These are phyloP conservation scores for Venustaconcha ellipsiformis DNA, from an alignment of 1,140 invertebrate species.

Conservation along the genomic window DNA sequence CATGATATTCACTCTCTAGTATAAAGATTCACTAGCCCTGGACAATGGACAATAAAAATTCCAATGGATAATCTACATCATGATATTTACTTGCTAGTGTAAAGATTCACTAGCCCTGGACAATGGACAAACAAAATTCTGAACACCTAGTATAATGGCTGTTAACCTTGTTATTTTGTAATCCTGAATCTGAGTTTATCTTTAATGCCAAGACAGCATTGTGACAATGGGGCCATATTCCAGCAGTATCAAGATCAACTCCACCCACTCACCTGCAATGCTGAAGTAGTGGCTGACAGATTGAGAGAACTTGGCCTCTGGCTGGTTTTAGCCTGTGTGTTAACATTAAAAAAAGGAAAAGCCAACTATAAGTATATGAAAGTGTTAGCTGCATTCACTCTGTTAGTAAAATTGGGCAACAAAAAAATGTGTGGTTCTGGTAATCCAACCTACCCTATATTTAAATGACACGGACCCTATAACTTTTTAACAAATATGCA, in stretches of 20 bases:
- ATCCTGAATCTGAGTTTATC: neutral
- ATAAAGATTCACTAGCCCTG: too few species aligned
- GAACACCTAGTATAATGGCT: neutral
- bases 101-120: neutral
- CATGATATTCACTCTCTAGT: too few species aligned
- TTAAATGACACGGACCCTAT: too few species aligned
- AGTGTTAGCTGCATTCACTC: too few species aligned
- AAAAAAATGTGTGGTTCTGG: too few species aligned
- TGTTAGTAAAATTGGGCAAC: too few species aligned
- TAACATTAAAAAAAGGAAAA: too few species aligned
- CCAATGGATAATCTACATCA: neutral
- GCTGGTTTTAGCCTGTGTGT: slow-evolving; percentile 44
- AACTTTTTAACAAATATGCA: too few species aligned
- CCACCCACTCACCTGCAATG: slow-evolving; percentile 60
- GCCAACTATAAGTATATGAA: too few species aligned
- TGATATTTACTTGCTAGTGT: neutral
- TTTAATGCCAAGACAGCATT: neutral
- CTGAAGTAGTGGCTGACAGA: slow-evolving; percentile 59
- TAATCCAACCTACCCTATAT: too few species aligned
- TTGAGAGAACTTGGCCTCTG: slow-evolving; percentile 62
- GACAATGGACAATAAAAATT: too few species aligned
- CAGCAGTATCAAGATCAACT: neutral
- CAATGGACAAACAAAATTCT: neutral
- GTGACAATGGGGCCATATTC: neutral
- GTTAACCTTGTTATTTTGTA: neutral